A percentile compares a stretch with the other conserved stretches of the same genome.
These are phyloP conservation scores for Drosophila kokeensis DNA, from an alignment of 2,888 invertebrate species.

Conservation along the genomic window DNA sequence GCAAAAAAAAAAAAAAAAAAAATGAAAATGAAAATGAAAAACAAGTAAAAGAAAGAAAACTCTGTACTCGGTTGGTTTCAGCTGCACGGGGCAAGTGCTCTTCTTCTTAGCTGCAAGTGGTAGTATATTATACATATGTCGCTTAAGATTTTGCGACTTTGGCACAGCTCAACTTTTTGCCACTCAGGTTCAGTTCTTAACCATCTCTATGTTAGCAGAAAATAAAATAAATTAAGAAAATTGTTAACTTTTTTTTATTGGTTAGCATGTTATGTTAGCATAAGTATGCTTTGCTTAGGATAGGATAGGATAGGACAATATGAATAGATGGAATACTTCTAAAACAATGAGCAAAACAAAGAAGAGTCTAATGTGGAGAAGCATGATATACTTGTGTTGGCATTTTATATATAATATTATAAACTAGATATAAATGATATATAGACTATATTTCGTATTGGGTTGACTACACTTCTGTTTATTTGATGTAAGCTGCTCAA, in stretches of 20 bases:
- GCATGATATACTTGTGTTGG: neutral
- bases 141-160: constrained; percentile 29
- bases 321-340: too few relatives aligned
- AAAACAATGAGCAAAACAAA: neutral
- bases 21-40: too few relatives aligned
- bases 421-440: neutral
- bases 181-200: constrained; percentile 26
- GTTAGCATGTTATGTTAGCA: neutral
- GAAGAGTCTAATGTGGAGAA: neutral
- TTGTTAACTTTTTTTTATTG: neutral
- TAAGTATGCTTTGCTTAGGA: neutral
- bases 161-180: constrained; percentile 34
- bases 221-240: neutral
- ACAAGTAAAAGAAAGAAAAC: neutral
- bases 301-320: neutral
- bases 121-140: constrained; percentile 7
- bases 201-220: neutral
- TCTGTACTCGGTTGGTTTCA: constrained; percentile 3
- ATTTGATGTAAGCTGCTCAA: neutral
- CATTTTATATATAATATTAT: neutral
- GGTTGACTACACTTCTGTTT: neutral
- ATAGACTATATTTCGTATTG: neutral
- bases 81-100: constrained; percentile 6
- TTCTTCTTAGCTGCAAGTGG: neutral
- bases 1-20: neutral